Conservation (phyloP, 2,888 invertebrate genomes). For the Drosophila subquinaria region DNA sequence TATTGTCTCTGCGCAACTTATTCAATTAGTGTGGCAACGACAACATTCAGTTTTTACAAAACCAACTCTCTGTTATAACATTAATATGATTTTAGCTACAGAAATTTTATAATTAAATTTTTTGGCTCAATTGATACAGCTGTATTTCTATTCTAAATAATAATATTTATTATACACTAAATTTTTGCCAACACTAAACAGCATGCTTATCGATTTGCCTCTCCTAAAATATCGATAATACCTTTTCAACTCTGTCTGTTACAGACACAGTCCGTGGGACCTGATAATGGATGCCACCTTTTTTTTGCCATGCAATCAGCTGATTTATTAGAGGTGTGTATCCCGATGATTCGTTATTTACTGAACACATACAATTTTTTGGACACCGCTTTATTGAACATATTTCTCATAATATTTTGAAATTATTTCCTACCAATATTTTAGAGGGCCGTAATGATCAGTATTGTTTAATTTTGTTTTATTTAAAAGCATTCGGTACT, state of each 20-base stretch:
- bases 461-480: too few relatives aligned
- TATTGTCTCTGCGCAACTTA: background rate
- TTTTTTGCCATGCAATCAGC: too few relatives aligned
- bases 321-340: too few relatives aligned
- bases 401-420: too few relatives aligned
- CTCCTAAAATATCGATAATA: conserved; percentile 34
- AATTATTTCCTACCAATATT: too few relatives aligned
- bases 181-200: conserved; percentile 17
- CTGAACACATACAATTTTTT: too few relatives aligned
- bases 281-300: too few relatives aligned
- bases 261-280: conserved; percentile 29
- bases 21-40: conserved; percentile 11
- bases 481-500: too few relatives aligned
- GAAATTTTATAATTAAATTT: background rate
- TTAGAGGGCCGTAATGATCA: too few relatives aligned
- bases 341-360: too few relatives aligned
- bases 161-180: background rate
- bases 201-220: conserved; percentile 22
- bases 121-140: background rate
- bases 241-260: conserved; percentile 63
- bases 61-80: background rate
- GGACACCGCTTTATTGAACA: too few relatives aligned
- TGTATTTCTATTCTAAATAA: background rate
- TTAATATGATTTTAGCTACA: background rate
- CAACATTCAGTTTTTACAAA: background rate